These are phyloP conservation scores for Lordiphosa collinella DNA, from an alignment of 1,140 invertebrate genomes.

Conservation along the genomic window DNA sequence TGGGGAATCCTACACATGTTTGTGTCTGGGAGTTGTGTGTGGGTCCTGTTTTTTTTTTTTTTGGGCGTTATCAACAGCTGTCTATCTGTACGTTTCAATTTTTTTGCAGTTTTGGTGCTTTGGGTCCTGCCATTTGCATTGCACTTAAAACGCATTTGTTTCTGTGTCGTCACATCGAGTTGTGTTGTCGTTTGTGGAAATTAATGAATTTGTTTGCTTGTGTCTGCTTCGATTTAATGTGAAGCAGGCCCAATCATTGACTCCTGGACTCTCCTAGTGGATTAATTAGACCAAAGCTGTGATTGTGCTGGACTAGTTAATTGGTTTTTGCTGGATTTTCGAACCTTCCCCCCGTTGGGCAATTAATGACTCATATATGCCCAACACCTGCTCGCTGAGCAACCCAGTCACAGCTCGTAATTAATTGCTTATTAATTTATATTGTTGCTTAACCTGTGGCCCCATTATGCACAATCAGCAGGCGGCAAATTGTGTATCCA, in stretches of 20 bases:
- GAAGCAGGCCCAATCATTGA: neutral
- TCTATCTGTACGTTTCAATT: slow-evolving; percentile 45
- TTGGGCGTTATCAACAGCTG: slow-evolving; percentile 53
- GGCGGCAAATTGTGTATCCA: slow-evolving; percentile 29
- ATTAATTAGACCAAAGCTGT: slow-evolving; percentile 3
- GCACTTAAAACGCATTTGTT: slow-evolving; percentile 53
- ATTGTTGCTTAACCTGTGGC: slow-evolving; percentile 43
- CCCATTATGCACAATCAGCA: slow-evolving; percentile 44
- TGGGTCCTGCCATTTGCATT: slow-evolving; percentile 37
- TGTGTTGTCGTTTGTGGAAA: slow-evolving; percentile 49
- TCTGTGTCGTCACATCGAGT: slow-evolving; percentile 44
- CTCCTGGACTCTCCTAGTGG: neutral
- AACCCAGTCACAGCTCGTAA: slow-evolving; percentile 24
- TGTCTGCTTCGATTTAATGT: neutral
- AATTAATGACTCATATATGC: slow-evolving; percentile 19
- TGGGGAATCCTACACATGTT: slow-evolving; percentile 44
- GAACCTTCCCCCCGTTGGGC: neutral
- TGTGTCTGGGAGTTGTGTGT: slow-evolving; percentile 20
- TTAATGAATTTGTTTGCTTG: slow-evolving; percentile 62
- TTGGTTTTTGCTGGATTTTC: neutral
- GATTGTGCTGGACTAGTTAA: neutral
- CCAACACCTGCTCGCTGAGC: slow-evolving; percentile 5
- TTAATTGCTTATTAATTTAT: slow-evolving; percentile 70
- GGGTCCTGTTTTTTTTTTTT: neutral
- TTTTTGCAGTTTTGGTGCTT: slow-evolving; percentile 13